Percentiles rank a stretch among this genome's conserved stretches.
Conservation (phyloP, 2,888 invertebrate genomes). For the Caenorhabditis sinica region DNA sequence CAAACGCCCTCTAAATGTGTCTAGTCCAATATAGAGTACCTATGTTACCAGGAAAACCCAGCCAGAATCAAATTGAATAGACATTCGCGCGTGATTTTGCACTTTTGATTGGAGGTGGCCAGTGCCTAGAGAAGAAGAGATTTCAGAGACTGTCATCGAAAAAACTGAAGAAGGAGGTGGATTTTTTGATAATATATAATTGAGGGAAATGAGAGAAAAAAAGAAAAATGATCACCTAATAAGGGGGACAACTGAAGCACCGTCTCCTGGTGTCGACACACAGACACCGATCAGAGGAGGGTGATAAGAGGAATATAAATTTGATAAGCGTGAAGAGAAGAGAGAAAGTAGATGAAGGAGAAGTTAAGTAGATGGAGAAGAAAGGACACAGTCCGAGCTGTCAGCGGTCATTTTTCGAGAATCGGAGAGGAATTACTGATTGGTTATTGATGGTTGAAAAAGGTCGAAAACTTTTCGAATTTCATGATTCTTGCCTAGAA, state of each 20-base stretch:
- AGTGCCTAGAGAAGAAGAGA: background rate
- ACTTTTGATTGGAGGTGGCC: constrained; percentile 30
- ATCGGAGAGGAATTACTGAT: background rate
- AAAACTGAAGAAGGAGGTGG: constrained; percentile 29
- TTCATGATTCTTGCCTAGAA: no score
- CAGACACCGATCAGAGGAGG: constrained; percentile 14
- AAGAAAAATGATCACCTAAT: constrained; percentile 32
- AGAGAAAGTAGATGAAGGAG: background rate
- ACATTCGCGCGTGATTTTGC: constrained; percentile 40
- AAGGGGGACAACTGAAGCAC: constrained; percentile 1
- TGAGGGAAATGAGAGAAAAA: background rate
- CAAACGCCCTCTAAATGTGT: no score
- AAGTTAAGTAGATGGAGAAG: background rate
- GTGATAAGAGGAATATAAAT: constrained; percentile 5
- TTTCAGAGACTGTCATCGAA: constrained; percentile 34
- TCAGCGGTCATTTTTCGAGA: constrained; percentile 7
- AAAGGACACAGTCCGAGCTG: constrained; percentile 17
- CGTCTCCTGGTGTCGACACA: background rate
- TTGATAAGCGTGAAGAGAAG: background rate
- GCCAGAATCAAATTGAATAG: no score
- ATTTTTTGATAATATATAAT: background rate
- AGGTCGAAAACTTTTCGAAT: no score
- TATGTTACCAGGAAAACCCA: background rate
- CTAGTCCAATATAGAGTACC: no score
- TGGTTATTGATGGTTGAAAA: constrained; percentile 1